Base-by-base conservation (phyloP, 2,113 vertebrate genomes). In the Saccopteryx leptura region DNA sequence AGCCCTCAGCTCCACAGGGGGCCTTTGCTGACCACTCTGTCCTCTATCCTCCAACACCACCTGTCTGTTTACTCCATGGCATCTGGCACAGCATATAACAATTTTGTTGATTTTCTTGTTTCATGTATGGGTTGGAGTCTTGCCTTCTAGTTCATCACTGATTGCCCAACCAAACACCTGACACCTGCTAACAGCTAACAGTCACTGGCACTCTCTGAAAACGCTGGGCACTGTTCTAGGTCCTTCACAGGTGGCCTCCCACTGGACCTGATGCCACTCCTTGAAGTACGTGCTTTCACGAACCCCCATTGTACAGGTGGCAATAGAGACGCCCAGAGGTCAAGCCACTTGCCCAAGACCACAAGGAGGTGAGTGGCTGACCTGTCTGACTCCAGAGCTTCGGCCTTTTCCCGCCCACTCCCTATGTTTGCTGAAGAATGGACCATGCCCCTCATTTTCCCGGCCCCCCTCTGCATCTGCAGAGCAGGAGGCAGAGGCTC, bases 391-490 rank as follows among this genome's bases (percentile, higher is more conserved):
- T 58, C 31, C 26, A 19, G 58, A 82, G 50, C 9, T 61, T 0
- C 7, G 18, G 39, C 19, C 54, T 14, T 13, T 1, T 1, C 21
- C 74, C 0, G 1, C 46, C 9, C 17, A 14, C 66, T 9, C 8
- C 24, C 63, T 19, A 2, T 2, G 18, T 26, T 24, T 14, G 76
- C 58, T 58, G 60, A n/a, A 12, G 63, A 9, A 0, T 0, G 15
- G 19, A 4, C 1, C 0, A 0, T 18, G 24, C 60, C 80, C n/a
- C 18, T 21, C 21, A 0, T 28, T 7, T n/a, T 5, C 56, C 12
- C 4, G 50, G 31, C 19, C 6, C 71, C 79, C 15, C 60, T 56
- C 68, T 9, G 10, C 24, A 19, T 46, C 50, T 66, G 31, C 50
- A 46, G 82, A 9, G 26, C 6, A 0, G 9, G 46, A 11, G 0